Conservation (phyloP, 1,140 invertebrate genomes). For the Apis florea region DNA sequence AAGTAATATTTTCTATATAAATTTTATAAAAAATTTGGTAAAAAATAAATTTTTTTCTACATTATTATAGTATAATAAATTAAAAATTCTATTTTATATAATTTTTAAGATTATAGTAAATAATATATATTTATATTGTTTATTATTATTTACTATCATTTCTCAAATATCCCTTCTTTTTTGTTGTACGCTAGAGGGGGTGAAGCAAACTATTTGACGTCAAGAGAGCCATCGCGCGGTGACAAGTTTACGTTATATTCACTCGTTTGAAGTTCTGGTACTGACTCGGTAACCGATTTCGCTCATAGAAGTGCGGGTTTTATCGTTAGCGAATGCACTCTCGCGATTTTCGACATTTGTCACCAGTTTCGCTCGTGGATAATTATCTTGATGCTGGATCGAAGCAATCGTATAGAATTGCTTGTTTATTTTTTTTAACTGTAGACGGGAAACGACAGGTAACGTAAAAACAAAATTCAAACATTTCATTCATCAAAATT, state of each 20-base stretch:
- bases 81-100: not conserved
- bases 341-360: constrained; percentile 15
- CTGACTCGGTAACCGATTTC: constrained; percentile 40
- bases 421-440: constrained; percentile 6
- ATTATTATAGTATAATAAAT: no score
- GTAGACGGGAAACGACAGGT: constrained; percentile 39
- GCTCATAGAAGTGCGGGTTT: not conserved
- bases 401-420: constrained; percentile 1
- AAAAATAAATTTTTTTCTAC: no score
- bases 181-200: constrained; percentile 32
- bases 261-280: constrained; percentile 57
- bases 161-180: constrained; percentile 39
- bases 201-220: constrained; percentile 55
- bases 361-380: not conserved
- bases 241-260: constrained; percentile 44
- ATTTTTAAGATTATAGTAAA: not conserved
- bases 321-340: constrained; percentile 28
- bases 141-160: not conserved
- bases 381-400: constrained; percentile 25
- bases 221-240: constrained; percentile 54
- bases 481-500: not conserved
- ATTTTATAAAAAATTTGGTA: no score
- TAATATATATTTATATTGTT: no score
- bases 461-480: constrained; percentile 7
- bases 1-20: not conserved